Evolutionary conservation across 2,888 invertebrate genomes (phyloP), one percentile per base, ranked within the genome.

Genomic region (Eupeodes latifasciatus): DNA sequence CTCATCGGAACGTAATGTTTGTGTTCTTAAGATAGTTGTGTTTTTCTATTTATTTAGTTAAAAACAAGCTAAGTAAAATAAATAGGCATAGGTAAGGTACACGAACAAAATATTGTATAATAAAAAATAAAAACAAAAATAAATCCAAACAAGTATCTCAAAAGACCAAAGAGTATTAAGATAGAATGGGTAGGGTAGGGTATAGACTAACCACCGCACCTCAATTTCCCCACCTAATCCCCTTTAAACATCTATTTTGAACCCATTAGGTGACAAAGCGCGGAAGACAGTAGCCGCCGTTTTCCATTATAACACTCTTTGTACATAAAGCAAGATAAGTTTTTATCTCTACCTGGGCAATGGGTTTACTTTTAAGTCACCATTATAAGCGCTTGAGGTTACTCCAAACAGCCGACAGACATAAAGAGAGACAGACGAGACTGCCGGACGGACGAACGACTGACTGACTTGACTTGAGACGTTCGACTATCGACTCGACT

Each of bases 241-340:
- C 72, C 47, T 72, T 44, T 59, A 72, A 72, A 72, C 72, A 69
- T 66, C 76, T 78, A 78, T 81, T 79, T 69, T 34, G 44, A 57
- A 67, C 59, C 75, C 71, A 83, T 87, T 80, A 75, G 87, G 84
- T 84, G 84, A 88, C 87, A 88, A 77, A 74, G 84, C 77, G 84
- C 84, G 87, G 84, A 88, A 88, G 84, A 84, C 87, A 75, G 87
- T 88, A 88, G 87, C 87, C 77, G 62, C 66, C 84, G 67, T 88
- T 83, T 84, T 88, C 81, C 74, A 74, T 88, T 88, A 81, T 81
- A 84, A 84, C 77, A 81, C 87, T 80, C 84, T 69, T 61, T 81
- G 76, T 80, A 80, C 62, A 87, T 84, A 81, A 76, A 53, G 71
- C 55, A 49, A 87, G 84, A 84, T 84, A 84, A 64, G 72, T 81